Evolutionary conservation across 1,140 invertebrate species (phyloP).

Genomic region (Micrasema minimum): DNA sequence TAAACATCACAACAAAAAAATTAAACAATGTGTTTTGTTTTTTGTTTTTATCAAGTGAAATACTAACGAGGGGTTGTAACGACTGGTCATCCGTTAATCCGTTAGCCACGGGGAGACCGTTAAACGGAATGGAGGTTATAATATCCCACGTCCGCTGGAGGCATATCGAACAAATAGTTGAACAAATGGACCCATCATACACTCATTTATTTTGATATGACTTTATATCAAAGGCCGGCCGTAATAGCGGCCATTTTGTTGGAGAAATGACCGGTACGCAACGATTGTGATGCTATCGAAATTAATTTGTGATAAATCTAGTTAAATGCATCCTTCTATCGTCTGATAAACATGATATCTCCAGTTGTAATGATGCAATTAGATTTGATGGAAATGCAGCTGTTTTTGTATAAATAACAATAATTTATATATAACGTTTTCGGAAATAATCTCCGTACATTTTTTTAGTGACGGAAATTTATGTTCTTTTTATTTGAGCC

Average conservation of each 20-base stretch:
- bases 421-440: too few species aligned
- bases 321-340: not conserved
- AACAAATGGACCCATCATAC: slow-evolving; percentile 41
- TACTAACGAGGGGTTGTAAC: slow-evolving; percentile 44
- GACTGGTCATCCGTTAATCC: slow-evolving; percentile 50
- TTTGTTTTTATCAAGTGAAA: slow-evolving; percentile 22
- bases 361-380: too few species aligned
- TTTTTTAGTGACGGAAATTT: too few species aligned
- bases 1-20: not conserved
- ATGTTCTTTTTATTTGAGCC: too few species aligned
- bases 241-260: slow-evolving; percentile 25
- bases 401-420: too few species aligned
- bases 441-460: too few species aligned
- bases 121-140: slow-evolving; percentile 46
- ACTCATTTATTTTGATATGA: slow-evolving; percentile 40
- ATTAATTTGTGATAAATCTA: slow-evolving; percentile 36
- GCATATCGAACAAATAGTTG: slow-evolving; percentile 43
- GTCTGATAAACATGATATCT: not conserved
- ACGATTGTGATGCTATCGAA: slow-evolving; percentile 27
- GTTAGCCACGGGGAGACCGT: slow-evolving; percentile 40
- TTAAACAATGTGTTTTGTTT: slow-evolving; percentile 5
- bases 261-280: slow-evolving; percentile 16
- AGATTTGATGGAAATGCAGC: too few species aligned
- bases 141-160: slow-evolving; percentile 25
- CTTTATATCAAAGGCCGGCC: slow-evolving; percentile 38